Conservation (phyloP, 2,888 invertebrate species). For the Epistrophe eligans region DNA sequence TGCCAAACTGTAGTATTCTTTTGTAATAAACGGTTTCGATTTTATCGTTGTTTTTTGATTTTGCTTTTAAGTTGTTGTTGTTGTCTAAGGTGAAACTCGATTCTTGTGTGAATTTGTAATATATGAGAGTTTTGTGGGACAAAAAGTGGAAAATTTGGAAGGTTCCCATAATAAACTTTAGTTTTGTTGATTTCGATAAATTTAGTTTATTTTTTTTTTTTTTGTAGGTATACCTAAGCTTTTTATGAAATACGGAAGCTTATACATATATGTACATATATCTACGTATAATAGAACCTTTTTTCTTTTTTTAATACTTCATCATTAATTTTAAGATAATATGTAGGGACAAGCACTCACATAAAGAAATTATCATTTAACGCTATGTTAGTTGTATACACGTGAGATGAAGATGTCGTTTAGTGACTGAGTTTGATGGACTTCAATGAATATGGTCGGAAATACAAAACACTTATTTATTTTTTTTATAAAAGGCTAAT, state of each 20-base stretch:
- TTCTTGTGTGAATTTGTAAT: slow-evolving; percentile 38
- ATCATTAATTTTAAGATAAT: background rate
- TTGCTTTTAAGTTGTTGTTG: background rate
- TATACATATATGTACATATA: no score
- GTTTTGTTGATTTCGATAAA: background rate
- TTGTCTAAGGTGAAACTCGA: slow-evolving; percentile 25
- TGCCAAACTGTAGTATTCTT: slow-evolving; percentile 36
- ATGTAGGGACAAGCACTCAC: background rate
- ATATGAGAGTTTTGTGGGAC: slow-evolving; percentile 11
- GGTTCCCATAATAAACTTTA: slow-evolving; percentile 15
- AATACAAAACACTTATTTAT: background rate
- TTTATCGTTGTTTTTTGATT: slow-evolving; percentile 16
- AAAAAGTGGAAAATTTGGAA: slow-evolving; percentile 2
- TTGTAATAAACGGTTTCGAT: slow-evolving; percentile 25
- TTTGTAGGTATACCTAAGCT: background rate
- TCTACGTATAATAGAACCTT: no score
- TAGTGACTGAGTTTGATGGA: background rate
- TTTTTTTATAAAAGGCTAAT: no score
- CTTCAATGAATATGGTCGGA: background rate
- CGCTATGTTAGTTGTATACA: no score
- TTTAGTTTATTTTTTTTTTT: background rate
- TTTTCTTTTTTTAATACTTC: no score
- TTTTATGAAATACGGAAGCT: slow-evolving; percentile 4
- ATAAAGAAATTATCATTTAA: no score
- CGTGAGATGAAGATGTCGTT: background rate